These are phyloP conservation scores for Oreochromis spilurus DNA, from an alignment of 2,113 vertebrate genomes.

Conservation along the genomic window DNA sequence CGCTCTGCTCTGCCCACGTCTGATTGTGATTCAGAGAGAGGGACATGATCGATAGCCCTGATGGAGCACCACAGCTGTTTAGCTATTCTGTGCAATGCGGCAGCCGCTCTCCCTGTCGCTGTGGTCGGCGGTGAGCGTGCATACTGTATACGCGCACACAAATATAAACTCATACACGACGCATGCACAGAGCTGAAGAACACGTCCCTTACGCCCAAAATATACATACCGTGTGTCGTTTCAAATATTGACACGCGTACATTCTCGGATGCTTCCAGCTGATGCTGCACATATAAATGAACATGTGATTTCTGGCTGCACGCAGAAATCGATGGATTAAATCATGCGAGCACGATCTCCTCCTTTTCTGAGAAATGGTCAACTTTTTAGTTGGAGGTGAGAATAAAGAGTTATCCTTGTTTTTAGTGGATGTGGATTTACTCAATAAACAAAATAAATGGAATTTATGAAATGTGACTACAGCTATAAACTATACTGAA, in stretches of 20 bases:
- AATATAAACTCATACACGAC: not conserved
- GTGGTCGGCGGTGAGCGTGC: conserved; percentile 20
- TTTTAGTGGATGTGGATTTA: conserved; percentile 48
- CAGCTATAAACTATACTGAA: conserved; percentile 60
- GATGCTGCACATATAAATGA: not conserved
- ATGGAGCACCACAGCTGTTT: conserved; percentile 68
- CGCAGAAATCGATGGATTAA: not conserved
- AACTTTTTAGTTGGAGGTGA: not conserved
- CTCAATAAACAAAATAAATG: conserved; percentile 59
- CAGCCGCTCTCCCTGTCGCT: conserved; percentile 41
- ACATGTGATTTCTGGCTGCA: not conserved
- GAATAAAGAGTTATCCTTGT: conserved; percentile 35
- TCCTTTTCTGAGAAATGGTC: not conserved
- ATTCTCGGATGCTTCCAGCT: not conserved
- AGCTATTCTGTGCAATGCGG: conserved; percentile 70
- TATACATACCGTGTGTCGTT: not conserved
- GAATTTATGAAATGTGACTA: conserved; percentile 65
- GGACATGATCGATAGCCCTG: conserved; percentile 70
- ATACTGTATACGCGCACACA: not conserved
- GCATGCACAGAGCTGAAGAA: not conserved
- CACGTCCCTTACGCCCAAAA: not conserved
- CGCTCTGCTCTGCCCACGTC: conserved; percentile 53
- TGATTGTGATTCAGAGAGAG: conserved; percentile 68
- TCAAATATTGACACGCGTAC: not conserved
- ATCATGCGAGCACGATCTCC: not conserved